Evolutionary conservation across 2,888 invertebrate species (phyloP), one percentile per base, ranked within the genome.

Genomic region (Embidobia sp.): DNA sequence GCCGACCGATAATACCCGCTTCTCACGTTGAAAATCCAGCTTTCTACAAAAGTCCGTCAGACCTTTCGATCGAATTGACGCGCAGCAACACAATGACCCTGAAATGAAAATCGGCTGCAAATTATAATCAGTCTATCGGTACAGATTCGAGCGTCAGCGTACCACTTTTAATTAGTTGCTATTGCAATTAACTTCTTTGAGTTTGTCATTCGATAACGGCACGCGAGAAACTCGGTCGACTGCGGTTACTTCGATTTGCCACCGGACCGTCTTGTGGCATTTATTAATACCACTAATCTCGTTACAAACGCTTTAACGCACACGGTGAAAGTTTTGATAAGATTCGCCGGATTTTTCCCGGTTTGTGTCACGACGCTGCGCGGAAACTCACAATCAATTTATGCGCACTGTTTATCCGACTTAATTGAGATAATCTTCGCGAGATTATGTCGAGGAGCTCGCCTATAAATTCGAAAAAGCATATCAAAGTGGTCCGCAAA

Each of bases 141-240:
- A 22, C 6, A 22, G 3, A 22, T 6, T 4, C 22, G 10, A 11
- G 3, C 3, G 7, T 11, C 15, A 11, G 16, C 11, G 48, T 63
- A 63, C 27, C 31, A 57, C 35, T 59, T 69, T 40, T 59, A 69
- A 69, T 69, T 51, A 59, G 69, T 42, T 59, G 33, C 1, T 16
- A 31, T 46, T 22, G 55, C 63, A 59, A 64, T 73, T 64, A 64
- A 42, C 46, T 48, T 15, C 8, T 33, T 49, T 51, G 19, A 22
- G 66, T 66, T 59, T 74, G 73, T 74, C 63, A 66, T 74, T 66
- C 29, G 73, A 74, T 74, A 74, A 66, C 66, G 51, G 73, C 59
- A 55, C 3, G 49, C 22, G 59, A 63, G 66, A 74, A 74, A 66
- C 66, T 57, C 59, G 51, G 40, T 18, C 42, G 66, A 66, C 49